Evolutionary conservation across 1,140 invertebrate species (phyloP), one percentile per base, ranked within the genome.

Genomic region (Cephus cinctus): DNA sequence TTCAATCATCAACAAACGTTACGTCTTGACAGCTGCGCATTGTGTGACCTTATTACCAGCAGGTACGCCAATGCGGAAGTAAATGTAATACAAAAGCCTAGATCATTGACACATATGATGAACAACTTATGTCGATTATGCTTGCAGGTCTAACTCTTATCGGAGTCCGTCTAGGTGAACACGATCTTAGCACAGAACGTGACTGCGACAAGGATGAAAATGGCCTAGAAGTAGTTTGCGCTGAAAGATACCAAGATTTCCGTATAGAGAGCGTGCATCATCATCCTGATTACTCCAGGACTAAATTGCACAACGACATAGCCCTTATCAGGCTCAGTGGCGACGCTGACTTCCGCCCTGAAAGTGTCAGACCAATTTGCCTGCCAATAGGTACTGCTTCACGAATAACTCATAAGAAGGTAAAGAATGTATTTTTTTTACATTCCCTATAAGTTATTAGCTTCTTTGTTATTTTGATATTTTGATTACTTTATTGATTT

Each of bases 1-100:
- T 3, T 73, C 84, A 0, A 57, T 88, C 2, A 86, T 89, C 44
- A 83, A 78, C 32, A 66, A 80, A 27, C 72, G 81, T 55, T 86
- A 87, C 54, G 77, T 88, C 22, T 64, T 88, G 11, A 89, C 86
- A 1, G 86, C 86, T 2, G 86, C 85, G 1, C 86, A 88, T 55
- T 88, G 85, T 43, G 76, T 88, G 5, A 77, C 75, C 2, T 61
- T 68, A 5, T 55, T 83, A 16, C 59, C 61, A 0, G 23, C 22
- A 1, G 58, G 70, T 45, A 46, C 71, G 38, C 66, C 48, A 35
- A 45, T 80, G n/a, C n/a, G n/a, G n/a, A n/a, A n/a, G n/a, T n/a
- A 67, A 69, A 57, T 63, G 65, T 71, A 19, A 31, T n/a, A n/a
- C n/a, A n/a, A n/a, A n/a, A n/a, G n/a, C n/a, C n/a, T n/a, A n/a